A percentile compares a stretch with the other conserved stretches of the same genome.
phyloP scores from a whole-genome alignment of 2,797 vertebrate species.

The Dermochelys coriacea region DNA sequence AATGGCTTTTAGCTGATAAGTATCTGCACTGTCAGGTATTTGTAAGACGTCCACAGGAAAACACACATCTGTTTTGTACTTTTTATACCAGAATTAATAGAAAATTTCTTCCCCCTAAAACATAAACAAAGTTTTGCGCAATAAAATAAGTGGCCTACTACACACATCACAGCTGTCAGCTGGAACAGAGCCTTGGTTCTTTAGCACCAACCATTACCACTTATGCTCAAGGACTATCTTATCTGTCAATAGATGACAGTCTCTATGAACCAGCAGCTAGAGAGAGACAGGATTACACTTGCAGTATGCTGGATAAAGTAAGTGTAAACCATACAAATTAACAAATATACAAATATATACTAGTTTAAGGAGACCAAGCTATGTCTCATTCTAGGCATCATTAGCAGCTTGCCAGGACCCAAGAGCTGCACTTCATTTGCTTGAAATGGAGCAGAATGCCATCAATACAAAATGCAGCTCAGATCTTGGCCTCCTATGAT shows the following conservation, averaged over 20 bases:
- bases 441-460: background rate
- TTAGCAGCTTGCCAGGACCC: background rate
- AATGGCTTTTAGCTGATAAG: background rate
- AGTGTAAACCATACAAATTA: background rate
- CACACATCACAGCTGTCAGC: background rate
- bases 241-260: background rate
- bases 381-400: background rate
- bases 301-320: no score
- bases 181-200: background rate
- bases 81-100: background rate
- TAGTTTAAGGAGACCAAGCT: background rate
- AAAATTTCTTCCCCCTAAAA: background rate
- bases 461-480: background rate
- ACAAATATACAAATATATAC: background rate
- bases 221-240: background rate
- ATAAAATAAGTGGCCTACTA: background rate
- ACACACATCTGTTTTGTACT: rapidly evolving
- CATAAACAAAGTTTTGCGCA: background rate
- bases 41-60: rapidly evolving
- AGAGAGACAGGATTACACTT: background rate
- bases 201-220: background rate
- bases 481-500: background rate
- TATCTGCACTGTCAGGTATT: background rate
- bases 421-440: background rate
- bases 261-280: background rate